Base-by-base conservation (phyloP, 2,888 invertebrate genomes). In the Masnerella sp. region DNA sequence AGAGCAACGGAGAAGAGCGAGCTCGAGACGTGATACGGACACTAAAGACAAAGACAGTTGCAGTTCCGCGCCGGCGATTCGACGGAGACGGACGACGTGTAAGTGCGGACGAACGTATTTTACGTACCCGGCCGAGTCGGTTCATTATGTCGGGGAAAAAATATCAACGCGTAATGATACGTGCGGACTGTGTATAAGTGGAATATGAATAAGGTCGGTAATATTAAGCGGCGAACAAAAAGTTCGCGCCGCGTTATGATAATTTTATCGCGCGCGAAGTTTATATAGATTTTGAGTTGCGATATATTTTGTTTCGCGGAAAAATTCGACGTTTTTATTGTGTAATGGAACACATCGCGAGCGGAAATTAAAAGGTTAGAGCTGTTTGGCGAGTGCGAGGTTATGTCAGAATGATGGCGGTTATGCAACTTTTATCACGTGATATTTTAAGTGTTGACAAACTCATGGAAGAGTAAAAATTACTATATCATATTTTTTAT, bases 141-240 rank as follows among this genome's bases (percentile, higher is more conserved):
- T 59, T 61, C 62, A 59, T 69, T 69, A 74, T 54, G 43, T 9
- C 12, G 15, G 28, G 20, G 56, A 65, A 58, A 65, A 74, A 64
- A 49, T 69, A 74, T 73, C 58, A 68, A 73, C 56, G 64, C 52
- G 68, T 68, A 68, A 64, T 68, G 67, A 68, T 62, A 49, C 52
- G 34, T 30, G 36, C 49, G 54, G 28, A 20, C 52, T 30, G 59
- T 36, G 47, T 43, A 68, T 52, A 61, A 69, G 54, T 43, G 42
- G 67, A 54, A 54, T 65, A 72, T 64, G 71, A 71, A 70, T 64
- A 54, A 54, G 54, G 47, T 17, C 17, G 43, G 43, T 68, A 34
- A 68, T 62, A 62, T 62, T 56, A 69, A 17, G 22, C 5, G 17
- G 12, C 17, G 22, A 25, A 51, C 49, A 52, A 54, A 47, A 42